phyloP scores from a whole-genome alignment of 2,888 invertebrate genomes.

The Yponomeuta malinellus region DNA sequence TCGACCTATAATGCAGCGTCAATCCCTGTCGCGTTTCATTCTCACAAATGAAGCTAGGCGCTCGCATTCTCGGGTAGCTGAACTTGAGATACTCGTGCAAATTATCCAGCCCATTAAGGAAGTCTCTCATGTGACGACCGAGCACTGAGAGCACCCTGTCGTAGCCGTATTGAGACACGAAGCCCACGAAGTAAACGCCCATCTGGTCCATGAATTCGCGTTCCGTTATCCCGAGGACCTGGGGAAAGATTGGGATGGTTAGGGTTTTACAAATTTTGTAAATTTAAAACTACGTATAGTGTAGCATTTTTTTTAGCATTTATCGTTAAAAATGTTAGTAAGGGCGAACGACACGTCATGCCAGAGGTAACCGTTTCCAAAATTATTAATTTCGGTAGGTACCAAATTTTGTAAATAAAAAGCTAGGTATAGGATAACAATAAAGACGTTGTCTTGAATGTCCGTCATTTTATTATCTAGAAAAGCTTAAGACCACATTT shows the following conservation, averaged over 20 bases:
- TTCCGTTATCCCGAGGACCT: constrained; percentile 92
- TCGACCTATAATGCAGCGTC: constrained; percentile 94
- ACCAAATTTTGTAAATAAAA: too few species aligned
- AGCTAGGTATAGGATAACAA: too few species aligned
- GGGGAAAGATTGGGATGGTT: constrained; percentile 26
- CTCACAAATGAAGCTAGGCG: constrained; percentile 98
- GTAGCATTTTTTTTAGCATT: too few species aligned
- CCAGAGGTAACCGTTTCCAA: too few species aligned
- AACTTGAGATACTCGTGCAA: constrained; percentile 97
- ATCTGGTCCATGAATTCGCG: constrained; percentile 94
- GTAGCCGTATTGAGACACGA: constrained; percentile 96
- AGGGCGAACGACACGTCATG: too few species aligned
- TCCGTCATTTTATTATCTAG: too few species aligned
- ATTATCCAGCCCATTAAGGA: constrained; percentile 96
- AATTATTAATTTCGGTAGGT: too few species aligned
- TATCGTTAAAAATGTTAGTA: too few species aligned
- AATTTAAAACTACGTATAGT: too few species aligned
- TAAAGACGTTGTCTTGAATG: too few species aligned
- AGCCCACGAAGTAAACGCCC: constrained; percentile 95
- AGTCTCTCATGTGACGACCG: constrained; percentile 96
- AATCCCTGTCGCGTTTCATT: constrained; percentile 95
- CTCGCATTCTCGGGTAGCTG: constrained; percentile 91
- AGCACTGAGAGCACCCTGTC: constrained; percentile 92
- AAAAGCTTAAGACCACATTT: too few species aligned
- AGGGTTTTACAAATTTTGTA: too few species aligned